These are phyloP conservation scores for Phorcus lineatus DNA, from an alignment of 2,888 invertebrate genomes.

Conservation along the genomic window DNA sequence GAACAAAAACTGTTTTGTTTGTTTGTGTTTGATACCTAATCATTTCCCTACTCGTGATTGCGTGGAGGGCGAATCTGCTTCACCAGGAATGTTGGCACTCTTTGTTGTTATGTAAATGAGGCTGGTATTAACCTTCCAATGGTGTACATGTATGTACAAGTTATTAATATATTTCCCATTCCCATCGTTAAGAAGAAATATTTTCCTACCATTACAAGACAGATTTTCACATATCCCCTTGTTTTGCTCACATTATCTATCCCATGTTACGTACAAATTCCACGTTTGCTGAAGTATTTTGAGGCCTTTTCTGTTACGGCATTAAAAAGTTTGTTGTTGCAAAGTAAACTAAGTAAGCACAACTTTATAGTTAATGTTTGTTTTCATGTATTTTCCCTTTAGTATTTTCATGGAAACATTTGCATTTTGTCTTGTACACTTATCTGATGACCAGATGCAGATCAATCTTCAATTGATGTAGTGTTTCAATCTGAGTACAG, in stretches of 20 bases:
- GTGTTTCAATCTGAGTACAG: background rate
- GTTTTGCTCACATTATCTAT: conserved; percentile 25
- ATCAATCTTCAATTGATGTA: conserved; percentile 2
- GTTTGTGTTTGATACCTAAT: conserved; percentile 30
- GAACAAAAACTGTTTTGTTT: conserved; percentile 28
- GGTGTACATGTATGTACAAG: conserved; percentile 18
- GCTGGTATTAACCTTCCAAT: conserved; percentile 23
- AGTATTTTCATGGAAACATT: conserved; percentile 14
- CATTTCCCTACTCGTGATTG: conserved; percentile 27
- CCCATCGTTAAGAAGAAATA: conserved; percentile 27
- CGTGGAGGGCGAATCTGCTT: conserved; percentile 34
- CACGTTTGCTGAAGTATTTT: conserved; percentile 19
- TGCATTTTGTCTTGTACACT: conserved; percentile 16
- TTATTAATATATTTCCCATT: conserved; percentile 28
- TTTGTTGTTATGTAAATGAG: conserved; percentile 27
- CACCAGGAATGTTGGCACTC: conserved; percentile 34
- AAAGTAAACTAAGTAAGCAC: conserved; percentile 10
- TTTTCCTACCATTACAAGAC: conserved; percentile 26
- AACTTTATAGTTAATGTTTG: conserved; percentile 20
- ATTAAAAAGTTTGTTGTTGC: conserved; percentile 23
- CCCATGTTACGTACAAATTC: conserved; percentile 2
- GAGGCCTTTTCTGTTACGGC: conserved; percentile 16
- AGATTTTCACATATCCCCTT: conserved; percentile 27
- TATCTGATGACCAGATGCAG: conserved; percentile 2
- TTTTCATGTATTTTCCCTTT: conserved; percentile 21